Base-by-base conservation (phyloP, 2,797 vertebrate species). In the Myoxocephalus aenaeus region DNA sequence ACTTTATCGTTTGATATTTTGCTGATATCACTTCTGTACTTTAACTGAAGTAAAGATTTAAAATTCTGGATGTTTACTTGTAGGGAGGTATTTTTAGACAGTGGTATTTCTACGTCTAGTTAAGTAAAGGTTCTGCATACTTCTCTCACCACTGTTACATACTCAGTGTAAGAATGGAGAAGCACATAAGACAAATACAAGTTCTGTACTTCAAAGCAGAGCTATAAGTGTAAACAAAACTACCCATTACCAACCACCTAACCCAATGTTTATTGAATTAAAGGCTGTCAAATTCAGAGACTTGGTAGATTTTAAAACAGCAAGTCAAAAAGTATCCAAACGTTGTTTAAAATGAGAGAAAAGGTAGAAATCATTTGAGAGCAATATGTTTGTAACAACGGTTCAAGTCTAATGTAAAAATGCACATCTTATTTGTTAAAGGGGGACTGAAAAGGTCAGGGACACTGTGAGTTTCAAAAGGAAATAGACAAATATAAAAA, bases 171-270 rank as follows among this genome's bases (percentile, higher is more conserved):
- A 40, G n/a, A 50, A 44, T 53, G 40, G 22, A 29, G 17, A 65
- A 32, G 29, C 11, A 17, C 22, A 18, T 22, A 32, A 65, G 36
- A 38, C 22, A 48, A 56, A 64, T 34, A 5, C 25, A 46, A 57
- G 17, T 64, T 65, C 40, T 29, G 15, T 12, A 6, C 18, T 57
- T 63, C 3, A 57, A 32, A 50, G 22, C 40, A 48, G 9, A 64
- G 29, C 32, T 50, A 32, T 58, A 51, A 22, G 32, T 59, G 53
- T 42, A 56, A 73, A 46, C 27, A 63, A 57, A 48, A 68, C 57
- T 42, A 25, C 48, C 54, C 51, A 46, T 69, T 54, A 63, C 42
- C 5, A 61, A 32, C 22, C 22, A 61, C 27, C 40, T 29, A 58
- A 64, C 22, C 18, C 22, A 12, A 17, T 32, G 3, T 51, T 67